These are phyloP conservation scores for Cryptosula pallasiana DNA, from an alignment of 2,888 invertebrate species.

Conservation along the genomic window DNA sequence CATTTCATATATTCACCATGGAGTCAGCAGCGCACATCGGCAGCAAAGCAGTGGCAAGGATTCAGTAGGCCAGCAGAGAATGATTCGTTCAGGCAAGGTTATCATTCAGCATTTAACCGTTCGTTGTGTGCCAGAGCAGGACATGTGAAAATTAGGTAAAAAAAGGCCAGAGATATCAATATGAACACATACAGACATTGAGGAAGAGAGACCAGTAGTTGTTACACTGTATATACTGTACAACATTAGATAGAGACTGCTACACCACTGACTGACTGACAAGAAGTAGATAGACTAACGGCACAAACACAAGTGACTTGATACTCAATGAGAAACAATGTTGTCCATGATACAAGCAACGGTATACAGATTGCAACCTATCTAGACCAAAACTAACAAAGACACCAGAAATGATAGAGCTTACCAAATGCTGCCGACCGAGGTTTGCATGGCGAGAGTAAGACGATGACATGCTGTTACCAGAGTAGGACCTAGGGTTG, in stretches of 20 bases:
- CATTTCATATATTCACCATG: neutral
- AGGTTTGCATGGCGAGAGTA: neutral
- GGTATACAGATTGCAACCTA: no score
- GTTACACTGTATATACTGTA: neutral
- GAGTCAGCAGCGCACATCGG: neutral
- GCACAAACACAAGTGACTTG: no score
- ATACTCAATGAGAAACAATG: no score
- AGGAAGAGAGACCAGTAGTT: neutral
- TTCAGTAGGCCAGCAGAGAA: neutral
- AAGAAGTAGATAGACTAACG: no score
- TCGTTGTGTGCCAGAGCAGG: conserved; percentile 16
- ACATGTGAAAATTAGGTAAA: conserved; percentile 20
- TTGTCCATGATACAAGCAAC: no score
- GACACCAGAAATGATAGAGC: neutral
- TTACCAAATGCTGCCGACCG: conserved; percentile 4
- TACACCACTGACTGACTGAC: neutral
- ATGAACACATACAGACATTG: conserved; percentile 18
- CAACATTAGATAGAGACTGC: neutral
- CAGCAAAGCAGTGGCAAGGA: neutral
- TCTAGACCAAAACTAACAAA: neutral
- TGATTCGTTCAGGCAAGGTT: conserved; percentile 22
- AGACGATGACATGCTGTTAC: neutral
- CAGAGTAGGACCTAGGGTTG: conserved; percentile 14
- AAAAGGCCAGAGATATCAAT: conserved; percentile 24
- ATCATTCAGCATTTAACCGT: conserved; percentile 20